phyloP scores from a whole-genome alignment of 2,888 invertebrate species.

The Spisula subtruncata region DNA sequence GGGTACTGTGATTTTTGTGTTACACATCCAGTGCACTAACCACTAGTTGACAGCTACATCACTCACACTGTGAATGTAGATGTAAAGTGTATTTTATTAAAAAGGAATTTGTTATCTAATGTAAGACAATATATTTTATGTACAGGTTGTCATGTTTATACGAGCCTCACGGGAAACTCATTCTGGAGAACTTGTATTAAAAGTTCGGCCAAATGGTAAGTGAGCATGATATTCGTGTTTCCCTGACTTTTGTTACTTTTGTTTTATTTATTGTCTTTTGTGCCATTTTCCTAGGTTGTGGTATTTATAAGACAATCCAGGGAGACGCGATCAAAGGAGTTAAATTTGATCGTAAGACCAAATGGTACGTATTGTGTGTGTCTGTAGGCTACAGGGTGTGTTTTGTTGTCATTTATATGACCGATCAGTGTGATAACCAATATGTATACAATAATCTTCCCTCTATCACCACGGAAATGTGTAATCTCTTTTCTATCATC shows the following conservation, averaged over 20 bases:
- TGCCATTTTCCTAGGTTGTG: slow-evolving; percentile 90
- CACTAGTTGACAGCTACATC: too few species aligned
- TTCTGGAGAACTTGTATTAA: slow-evolving; percentile 93
- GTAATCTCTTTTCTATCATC: too few species aligned
- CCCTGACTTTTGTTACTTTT: slow-evolving; percentile 42
- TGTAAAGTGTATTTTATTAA: too few species aligned
- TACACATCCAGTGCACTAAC: too few species aligned
- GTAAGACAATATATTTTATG: slow-evolving; percentile 25
- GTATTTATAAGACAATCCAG: slow-evolving; percentile 95
- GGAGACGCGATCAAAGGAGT: slow-evolving; percentile 91
- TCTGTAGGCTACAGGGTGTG: not conserved
- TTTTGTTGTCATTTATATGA: not conserved
- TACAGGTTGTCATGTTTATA: slow-evolving; percentile 96
- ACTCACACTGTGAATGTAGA: too few species aligned
- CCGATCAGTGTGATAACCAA: not conserved
- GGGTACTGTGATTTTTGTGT: too few species aligned
- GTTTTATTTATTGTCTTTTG: slow-evolving; percentile 54
- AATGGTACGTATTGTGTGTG: slow-evolving; percentile 87
- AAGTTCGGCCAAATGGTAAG: slow-evolving; percentile 92
- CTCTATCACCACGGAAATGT: too few species aligned
- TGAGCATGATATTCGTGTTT: slow-evolving; percentile 40
- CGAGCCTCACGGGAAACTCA: slow-evolving; percentile 92
- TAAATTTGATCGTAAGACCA: slow-evolving; percentile 94
- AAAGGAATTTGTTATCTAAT: not conserved
- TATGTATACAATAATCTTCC: too few species aligned